Evolutionary conservation across 1,140 invertebrate species (phyloP), one percentile per base, ranked within the genome.

Genomic region (Eumaeus atala): DNA sequence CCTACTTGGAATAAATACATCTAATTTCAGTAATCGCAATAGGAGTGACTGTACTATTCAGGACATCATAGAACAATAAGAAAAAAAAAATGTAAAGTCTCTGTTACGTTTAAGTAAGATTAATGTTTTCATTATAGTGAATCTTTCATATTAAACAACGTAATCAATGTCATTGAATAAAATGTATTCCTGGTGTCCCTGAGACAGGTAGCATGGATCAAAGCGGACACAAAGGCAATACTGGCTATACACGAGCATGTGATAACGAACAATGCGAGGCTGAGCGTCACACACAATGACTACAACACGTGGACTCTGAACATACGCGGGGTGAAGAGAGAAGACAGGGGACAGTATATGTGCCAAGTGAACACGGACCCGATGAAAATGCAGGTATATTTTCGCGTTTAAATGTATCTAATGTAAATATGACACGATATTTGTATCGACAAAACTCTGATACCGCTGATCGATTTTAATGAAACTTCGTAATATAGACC

Each of bases 301-400:
- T 92, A 91, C 88, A 93, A 95, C 71, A 95, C 94, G 62, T 96
- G 95, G 95, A 95, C 94, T 40, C 89, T 97, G 51, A 93, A 93
- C 79, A 95, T 97, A 68, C 90, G 92, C 61, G 91, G 91, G 61
- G 95, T 96, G 38, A 92, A 93, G 70, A 89, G 94, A 66, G 93
- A 94, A 70, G 96, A 98, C 87, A 88, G 94, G 40, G 96, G 96
- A 59, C 91, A 93, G 70, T 95, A 95, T 74, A 97, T 96, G 94
- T 97, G 96, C 88, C 96, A 97, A 90, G 93, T 97, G 70, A 96
- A 97, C 82, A 96, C 96, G 58, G 93, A 97, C 84, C 95, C 96
- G 11, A 96, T 97, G 94, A 95, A 95, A 87, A 95, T 93, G 89
- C 95, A 96, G 91, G 95, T 96, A 77, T 34, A 16, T n/a, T n/a